Base-by-base conservation (phyloP, 2,888 invertebrate species). In the Yponomeuta sedellus region DNA sequence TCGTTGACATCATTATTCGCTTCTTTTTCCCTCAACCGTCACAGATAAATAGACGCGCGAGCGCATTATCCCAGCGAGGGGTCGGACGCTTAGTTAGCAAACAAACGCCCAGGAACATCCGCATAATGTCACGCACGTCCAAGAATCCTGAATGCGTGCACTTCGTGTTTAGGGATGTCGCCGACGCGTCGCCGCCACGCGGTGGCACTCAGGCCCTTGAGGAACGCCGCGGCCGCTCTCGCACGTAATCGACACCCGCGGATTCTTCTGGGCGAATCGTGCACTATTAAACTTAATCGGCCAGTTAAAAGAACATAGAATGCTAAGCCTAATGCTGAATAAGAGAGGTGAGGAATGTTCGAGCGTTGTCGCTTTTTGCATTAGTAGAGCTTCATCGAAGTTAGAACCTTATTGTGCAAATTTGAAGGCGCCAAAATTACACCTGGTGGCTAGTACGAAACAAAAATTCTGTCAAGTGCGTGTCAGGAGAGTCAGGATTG, bases 261-360 rank as follows among this genome's bases (percentile, higher is more conserved):
- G 44, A 52, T 52, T 52, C 44, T 52, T 52, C 44, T 52, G 44
- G 16, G 44, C 44, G 44, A 52, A 52, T 52, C 44, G 44, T 52
- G 44, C 12, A 52, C 44, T 52, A 52, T 52, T 52, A 52, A 52
- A 52, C 44, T 52, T 52, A 52, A 52, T 52, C 44, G 44, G 44
- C 16, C 44, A 52, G 44, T 52, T 52, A 52, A 52, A 52, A 52
- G 44, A 52, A 52, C 44, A 16, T 52, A 52, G 16, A 52, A 52
- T 12, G 44, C 16, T 52, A 52, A 52, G 44, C 44, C 44, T 52
- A 52, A 52, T 52, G 44, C 44, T 52, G 16, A 52, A 16, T 52
- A 52, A 52, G 44, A 52, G 44, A 52, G 44, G 44, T 52, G 44
- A 16, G 44, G 44, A 52, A 52, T 52, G 12, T 12, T 52, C 16